Conservation (phyloP, 1,140 invertebrate genomes). For the Drosophila chauvacae region DNA sequence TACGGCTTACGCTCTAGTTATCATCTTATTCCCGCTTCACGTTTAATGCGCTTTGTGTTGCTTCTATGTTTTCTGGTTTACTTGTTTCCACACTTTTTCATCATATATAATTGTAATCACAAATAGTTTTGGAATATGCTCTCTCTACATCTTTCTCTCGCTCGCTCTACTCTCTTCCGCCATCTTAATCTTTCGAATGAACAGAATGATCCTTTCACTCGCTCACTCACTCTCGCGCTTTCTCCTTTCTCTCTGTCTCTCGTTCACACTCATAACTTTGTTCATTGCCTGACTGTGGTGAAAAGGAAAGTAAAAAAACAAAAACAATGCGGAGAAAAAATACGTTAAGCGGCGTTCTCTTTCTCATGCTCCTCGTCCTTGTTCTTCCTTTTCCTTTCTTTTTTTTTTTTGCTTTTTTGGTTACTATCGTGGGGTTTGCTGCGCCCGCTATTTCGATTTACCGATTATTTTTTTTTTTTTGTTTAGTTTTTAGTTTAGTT, state of each 20-base stretch:
- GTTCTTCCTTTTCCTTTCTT: not conserved
- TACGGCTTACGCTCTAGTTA: conserved; percentile 53
- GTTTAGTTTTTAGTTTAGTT: conserved; percentile 2
- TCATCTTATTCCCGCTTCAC: conserved; percentile 47
- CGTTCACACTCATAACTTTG: conserved; percentile 54
- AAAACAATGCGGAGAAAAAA: conserved; percentile 41
- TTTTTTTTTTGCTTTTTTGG: conserved; percentile 27
- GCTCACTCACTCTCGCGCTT: conserved; percentile 10
- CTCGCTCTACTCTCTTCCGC: conserved; percentile 16
- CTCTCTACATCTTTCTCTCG: conserved; percentile 22
- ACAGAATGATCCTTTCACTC: conserved; percentile 33
- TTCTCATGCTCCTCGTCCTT: conserved; percentile 10
- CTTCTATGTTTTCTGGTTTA: conserved; percentile 49
- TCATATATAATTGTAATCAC: conserved; percentile 80
- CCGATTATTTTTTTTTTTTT: conserved; percentile 10
- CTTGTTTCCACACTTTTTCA: conserved; percentile 26
- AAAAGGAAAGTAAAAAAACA: conserved; percentile 35
- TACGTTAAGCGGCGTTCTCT: conserved; percentile 22
- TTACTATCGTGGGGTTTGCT: conserved; percentile 45
- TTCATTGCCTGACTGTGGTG: conserved; percentile 57
- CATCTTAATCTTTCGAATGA: conserved; percentile 8
- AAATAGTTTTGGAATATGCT: conserved; percentile 83
- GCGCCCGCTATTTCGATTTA: conserved; percentile 39
- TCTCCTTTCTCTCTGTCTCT: conserved; percentile 4
- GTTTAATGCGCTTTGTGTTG: conserved; percentile 70